These are phyloP conservation scores for Heliconius charithonia DNA, from an alignment of 2,888 invertebrate species.

Conservation along the genomic window DNA sequence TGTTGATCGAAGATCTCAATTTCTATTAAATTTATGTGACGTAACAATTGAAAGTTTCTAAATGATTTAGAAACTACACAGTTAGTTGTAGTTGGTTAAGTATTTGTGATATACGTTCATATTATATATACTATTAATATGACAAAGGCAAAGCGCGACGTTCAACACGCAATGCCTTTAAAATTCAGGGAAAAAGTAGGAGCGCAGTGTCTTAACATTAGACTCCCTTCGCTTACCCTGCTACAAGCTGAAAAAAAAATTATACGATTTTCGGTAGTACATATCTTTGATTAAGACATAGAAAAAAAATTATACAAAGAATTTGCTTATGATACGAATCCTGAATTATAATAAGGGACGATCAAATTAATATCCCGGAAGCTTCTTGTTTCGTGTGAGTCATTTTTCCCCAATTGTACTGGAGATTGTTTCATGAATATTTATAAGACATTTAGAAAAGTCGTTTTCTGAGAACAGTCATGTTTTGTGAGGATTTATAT, in stretches of 20 bases:
- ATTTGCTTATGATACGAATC: conserved; percentile 28
- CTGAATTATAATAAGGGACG: conserved; percentile 37
- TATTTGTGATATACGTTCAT: too few relatives aligned
- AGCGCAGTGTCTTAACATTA: not conserved
- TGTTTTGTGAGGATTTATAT: conserved; percentile 7
- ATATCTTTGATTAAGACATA: conserved; percentile 4
- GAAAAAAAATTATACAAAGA: conserved; percentile 28
- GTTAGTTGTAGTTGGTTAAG: not conserved
- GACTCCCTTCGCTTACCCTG: not conserved
- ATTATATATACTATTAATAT: not conserved
- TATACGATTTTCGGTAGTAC: not conserved
- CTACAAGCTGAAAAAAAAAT: too few relatives aligned
- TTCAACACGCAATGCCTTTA: not conserved
- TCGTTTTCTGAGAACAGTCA: conserved; percentile 8
- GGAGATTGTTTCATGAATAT: conserved; percentile 41
- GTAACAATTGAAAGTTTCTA: not conserved
- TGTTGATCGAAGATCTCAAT: not conserved
- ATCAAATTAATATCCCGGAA: conserved; percentile 40
- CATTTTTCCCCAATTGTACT: conserved; percentile 35
- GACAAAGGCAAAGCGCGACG: not conserved
- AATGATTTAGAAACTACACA: not conserved
- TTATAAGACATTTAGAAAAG: conserved; percentile 37
- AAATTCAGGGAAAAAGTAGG: not conserved
- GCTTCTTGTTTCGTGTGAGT: conserved; percentile 36
- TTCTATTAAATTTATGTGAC: not conserved